Percentiles rank a stretch among this genome's conserved stretches.
phyloP scores from a whole-genome alignment of 2,797 vertebrate genomes.

The Chelmon rostratus region DNA sequence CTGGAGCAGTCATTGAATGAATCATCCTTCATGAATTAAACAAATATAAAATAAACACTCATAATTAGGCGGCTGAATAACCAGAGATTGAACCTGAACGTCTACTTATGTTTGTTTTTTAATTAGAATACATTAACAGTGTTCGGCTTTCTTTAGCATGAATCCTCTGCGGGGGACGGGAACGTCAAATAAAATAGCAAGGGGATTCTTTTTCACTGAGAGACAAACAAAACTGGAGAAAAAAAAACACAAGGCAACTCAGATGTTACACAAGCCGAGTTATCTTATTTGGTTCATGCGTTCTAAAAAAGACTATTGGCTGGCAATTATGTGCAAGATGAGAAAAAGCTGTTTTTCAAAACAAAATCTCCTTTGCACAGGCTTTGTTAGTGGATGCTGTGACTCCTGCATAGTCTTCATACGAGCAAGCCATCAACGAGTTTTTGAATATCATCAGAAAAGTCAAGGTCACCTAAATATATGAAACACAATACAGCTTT shows the following conservation, averaged over 20 bases:
- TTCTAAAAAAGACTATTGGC: conserved; percentile 29
- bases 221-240: conserved; percentile 29
- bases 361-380: conserved; percentile 24
- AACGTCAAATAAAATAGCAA: conserved; percentile 41
- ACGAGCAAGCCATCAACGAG: conserved; percentile 1
- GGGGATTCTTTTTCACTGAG: conserved; percentile 36
- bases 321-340: conserved; percentile 31
- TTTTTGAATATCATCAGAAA: conserved; percentile 38
- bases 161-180: conserved; percentile 42
- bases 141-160: conserved; percentile 51
- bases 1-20: conserved; percentile 41
- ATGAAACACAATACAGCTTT: conserved; percentile 32
- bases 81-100: conserved; percentile 70
- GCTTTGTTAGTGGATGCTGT: conserved; percentile 28
- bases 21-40: conserved; percentile 75
- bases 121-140: conserved; percentile 71
- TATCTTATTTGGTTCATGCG: conserved; percentile 24
- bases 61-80: conserved; percentile 75
- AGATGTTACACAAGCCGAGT: conserved; percentile 34
- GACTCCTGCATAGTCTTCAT: conserved; percentile 7
- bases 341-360: conserved; percentile 32
- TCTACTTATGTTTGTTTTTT: conserved; percentile 73
- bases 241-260: conserved; percentile 21
- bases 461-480: conserved; percentile 41
- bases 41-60: conserved; percentile 72